Evolutionary conservation across 2,797 vertebrate genomes (phyloP).

Genomic region (Loriculus beryllinus): DNA sequence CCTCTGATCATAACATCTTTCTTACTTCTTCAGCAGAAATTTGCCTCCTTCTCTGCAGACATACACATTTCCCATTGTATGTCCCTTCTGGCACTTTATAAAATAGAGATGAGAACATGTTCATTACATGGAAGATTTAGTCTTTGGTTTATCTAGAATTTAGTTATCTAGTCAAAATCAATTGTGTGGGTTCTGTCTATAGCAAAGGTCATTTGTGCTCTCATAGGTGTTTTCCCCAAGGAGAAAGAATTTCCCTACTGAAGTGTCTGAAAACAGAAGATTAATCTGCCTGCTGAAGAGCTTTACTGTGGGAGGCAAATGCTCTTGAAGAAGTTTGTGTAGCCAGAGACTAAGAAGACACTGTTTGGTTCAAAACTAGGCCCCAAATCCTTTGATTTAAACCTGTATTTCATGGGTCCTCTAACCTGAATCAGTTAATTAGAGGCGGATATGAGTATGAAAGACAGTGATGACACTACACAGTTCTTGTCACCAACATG

Average conservation of each 20-base stretch:
- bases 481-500: background rate
- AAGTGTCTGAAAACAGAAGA: background rate
- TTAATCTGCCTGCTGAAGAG: background rate
- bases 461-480: background rate
- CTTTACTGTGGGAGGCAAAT: background rate
- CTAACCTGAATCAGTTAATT: background rate
- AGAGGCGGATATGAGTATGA: background rate
- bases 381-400: background rate
- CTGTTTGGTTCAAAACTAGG: background rate
- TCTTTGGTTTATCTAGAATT: background rate
- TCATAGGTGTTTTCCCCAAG: background rate
- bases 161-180: background rate
- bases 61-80: background rate
- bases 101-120: background rate
- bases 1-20: background rate
- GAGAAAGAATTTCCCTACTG: constrained; percentile 17
- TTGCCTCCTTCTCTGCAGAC: background rate
- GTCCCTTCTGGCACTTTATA: background rate
- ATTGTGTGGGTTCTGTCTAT: background rate
- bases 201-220: constrained; percentile 14
- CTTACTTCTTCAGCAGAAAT: background rate
- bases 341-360: background rate
- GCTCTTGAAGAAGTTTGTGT: background rate
- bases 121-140: background rate
- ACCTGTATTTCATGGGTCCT: background rate